Evolutionary conservation across 30 jellyfish, hydroid and myxozoan genomes (phyloP).

Genomic region (Mastigias papua): DNA sequence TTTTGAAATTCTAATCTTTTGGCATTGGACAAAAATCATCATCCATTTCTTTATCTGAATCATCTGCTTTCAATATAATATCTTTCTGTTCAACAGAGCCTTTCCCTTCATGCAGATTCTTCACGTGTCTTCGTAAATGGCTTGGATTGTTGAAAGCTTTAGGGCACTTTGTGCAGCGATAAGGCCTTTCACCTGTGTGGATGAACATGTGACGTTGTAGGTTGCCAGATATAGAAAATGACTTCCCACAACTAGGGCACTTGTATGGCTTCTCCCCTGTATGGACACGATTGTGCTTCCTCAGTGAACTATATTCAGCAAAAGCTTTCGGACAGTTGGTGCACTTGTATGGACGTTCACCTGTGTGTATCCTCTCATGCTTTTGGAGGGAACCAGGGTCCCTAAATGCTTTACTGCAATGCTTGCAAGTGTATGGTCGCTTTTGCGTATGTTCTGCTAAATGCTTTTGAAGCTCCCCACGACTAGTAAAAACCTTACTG

Average conservation of each 20-base stretch:
- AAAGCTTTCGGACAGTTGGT: conserved; percentile 81
- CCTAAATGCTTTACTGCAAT: conserved; percentile 87
- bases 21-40: conserved; percentile 23
- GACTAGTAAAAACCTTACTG: conserved; percentile 85
- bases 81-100: background rate
- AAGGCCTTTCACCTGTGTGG: conserved; percentile 97
- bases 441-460: conserved; percentile 89
- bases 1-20: background rate
- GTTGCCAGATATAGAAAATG: conserved; percentile 97
- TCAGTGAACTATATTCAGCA: conserved; percentile 93
- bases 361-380: conserved; percentile 97
- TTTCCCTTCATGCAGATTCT: conserved; percentile 80
- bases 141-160: conserved; percentile 95
- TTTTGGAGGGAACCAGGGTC: conserved; percentile 98
- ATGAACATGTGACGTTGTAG: conserved; percentile 92
- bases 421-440: conserved; percentile 93
- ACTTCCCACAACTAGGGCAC: conserved; percentile 87
- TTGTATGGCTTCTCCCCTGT: conserved; percentile 96
- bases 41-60: conserved; percentile 33
- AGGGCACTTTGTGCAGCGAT: conserved; percentile 87
- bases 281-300: conserved; percentile 90
- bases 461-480: conserved; percentile 94
- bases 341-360: conserved; percentile 94
- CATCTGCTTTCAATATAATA: conserved; percentile 23
- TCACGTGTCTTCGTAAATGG: conserved; percentile 93